These are phyloP conservation scores for Xylota sylvarum DNA, from an alignment of 2,888 invertebrate species.

Conservation along the genomic window DNA sequence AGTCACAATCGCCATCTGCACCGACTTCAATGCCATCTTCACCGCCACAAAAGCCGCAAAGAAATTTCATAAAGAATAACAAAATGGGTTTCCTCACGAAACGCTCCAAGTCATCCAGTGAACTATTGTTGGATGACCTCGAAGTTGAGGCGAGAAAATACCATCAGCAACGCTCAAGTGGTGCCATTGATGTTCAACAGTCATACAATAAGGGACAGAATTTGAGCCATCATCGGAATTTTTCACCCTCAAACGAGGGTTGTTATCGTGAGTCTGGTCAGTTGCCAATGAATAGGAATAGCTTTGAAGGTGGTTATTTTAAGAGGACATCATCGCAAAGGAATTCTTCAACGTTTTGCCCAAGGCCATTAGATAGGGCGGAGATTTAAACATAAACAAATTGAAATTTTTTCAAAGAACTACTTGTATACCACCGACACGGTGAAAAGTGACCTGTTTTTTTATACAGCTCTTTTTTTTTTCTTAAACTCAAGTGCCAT, in stretches of 20 bases:
- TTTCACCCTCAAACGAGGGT: constrained; percentile 2
- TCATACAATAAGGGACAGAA: constrained; percentile 12
- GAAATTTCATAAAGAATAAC: constrained; percentile 49
- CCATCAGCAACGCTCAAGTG: constrained; percentile 76
- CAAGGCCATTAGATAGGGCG: constrained; percentile 48
- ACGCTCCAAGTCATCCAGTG: constrained; percentile 82
- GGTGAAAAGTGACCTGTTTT: not conserved
- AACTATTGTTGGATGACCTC: constrained; percentile 82
- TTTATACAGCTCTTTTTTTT: not conserved
- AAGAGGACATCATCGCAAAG: constrained; percentile 52
- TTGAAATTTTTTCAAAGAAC: too few relatives aligned
- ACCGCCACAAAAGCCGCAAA: constrained; percentile 44
- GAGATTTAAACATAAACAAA: constrained; percentile 40
- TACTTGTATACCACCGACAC: constrained; percentile 9
- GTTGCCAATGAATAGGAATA: constrained; percentile 1
- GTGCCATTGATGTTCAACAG: constrained; percentile 30
- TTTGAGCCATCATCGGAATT: constrained; percentile 21
- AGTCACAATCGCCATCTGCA: constrained; percentile 78
- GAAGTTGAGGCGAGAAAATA: constrained; percentile 82
- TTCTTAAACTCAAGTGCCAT: constrained; percentile 21
- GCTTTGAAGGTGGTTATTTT: constrained; percentile 46
- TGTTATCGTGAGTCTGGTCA: constrained; percentile 24
- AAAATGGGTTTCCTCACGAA: constrained; percentile 80
- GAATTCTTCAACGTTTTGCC: constrained; percentile 35
- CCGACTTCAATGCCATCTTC: constrained; percentile 21